Evolutionary conservation across 2,888 invertebrate genomes (phyloP).

Genomic region (Nudaria mundana): DNA sequence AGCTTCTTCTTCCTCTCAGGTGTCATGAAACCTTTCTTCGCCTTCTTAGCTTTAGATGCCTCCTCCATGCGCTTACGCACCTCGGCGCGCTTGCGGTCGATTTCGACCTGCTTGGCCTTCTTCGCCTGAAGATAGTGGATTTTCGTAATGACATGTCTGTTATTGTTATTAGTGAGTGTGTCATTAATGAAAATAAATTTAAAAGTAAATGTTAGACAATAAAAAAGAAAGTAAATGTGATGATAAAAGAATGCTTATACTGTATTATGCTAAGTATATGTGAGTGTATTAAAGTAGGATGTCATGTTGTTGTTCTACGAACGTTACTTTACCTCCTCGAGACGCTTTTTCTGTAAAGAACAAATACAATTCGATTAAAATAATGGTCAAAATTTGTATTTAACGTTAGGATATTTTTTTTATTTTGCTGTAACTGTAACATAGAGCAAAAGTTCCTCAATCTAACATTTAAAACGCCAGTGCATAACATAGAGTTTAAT

Average conservation of each 20-base stretch:
- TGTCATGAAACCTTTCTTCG: constrained; percentile 99
- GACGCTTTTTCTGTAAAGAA: constrained; percentile 88
- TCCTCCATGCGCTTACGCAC: constrained; percentile 99
- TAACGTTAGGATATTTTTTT: constrained; percentile 9
- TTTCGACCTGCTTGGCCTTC: constrained; percentile 98
- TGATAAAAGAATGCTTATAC: background rate
- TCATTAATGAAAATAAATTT: constrained; percentile 9
- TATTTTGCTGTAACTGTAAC: no score
- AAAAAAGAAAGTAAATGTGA: background rate
- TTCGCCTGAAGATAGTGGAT: constrained; percentile 87
- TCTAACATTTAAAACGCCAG: no score
- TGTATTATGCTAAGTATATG: constrained; percentile 12
- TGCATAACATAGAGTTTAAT: no score
- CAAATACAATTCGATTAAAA: constrained; percentile 54
- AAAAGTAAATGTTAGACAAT: background rate
- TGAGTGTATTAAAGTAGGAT: no score
- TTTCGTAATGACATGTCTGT: constrained; percentile 37
- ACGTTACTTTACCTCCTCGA: constrained; percentile 86
- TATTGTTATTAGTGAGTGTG: background rate
- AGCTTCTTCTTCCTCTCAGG: constrained; percentile 99
- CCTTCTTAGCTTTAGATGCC: constrained; percentile 98
- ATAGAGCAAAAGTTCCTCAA: no score
- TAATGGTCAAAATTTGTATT: constrained; percentile 3
- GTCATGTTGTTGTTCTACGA: no score
- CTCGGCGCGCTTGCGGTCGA: constrained; percentile 99